These are phyloP conservation scores for Macrocentrus cingulum DNA, from an alignment of 1,140 invertebrate species.

Conservation along the genomic window DNA sequence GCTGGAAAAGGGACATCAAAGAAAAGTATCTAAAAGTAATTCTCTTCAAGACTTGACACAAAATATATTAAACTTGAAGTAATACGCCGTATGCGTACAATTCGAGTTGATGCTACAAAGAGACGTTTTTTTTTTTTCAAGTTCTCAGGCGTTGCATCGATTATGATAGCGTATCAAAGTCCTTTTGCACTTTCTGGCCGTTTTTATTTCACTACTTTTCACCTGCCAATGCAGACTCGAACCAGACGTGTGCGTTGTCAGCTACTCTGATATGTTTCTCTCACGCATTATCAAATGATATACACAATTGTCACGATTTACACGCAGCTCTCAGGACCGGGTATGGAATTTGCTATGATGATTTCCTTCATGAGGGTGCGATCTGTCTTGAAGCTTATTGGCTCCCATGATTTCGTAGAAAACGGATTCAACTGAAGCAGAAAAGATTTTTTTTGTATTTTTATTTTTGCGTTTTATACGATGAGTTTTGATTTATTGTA, in stretches of 20 bases:
- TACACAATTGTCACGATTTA: slow-evolving; percentile 53
- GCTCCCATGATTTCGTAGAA: slow-evolving; percentile 57
- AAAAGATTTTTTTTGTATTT: too few relatives aligned
- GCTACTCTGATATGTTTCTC: slow-evolving; percentile 32
- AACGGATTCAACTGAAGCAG: slow-evolving; percentile 54
- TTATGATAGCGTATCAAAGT: slow-evolving; percentile 9
- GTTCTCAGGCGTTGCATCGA: not conserved
- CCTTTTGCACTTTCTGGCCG: not conserved
- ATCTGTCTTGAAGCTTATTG: slow-evolving; percentile 56
- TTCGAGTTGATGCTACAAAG: slow-evolving; percentile 26
- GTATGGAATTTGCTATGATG: slow-evolving; percentile 73
- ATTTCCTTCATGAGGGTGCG: slow-evolving; percentile 60
- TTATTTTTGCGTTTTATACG: too few relatives aligned
- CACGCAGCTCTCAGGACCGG: slow-evolving; percentile 75
- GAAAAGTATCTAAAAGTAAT: slow-evolving; percentile 14
- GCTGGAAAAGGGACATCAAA: not conserved
- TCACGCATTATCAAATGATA: slow-evolving; percentile 35
- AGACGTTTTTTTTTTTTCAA: too few relatives aligned
- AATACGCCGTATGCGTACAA: slow-evolving; percentile 46
- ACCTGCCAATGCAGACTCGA: too few relatives aligned
- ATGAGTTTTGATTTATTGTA: too few relatives aligned
- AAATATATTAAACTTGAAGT: slow-evolving; percentile 55
- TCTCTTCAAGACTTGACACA: slow-evolving; percentile 48
- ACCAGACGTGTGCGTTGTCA: slow-evolving; percentile 23
- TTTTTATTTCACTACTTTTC: not conserved